These are phyloP conservation scores for Amphimallon solstitiale DNA, from an alignment of 2,888 invertebrate species.

Conservation along the genomic window DNA sequence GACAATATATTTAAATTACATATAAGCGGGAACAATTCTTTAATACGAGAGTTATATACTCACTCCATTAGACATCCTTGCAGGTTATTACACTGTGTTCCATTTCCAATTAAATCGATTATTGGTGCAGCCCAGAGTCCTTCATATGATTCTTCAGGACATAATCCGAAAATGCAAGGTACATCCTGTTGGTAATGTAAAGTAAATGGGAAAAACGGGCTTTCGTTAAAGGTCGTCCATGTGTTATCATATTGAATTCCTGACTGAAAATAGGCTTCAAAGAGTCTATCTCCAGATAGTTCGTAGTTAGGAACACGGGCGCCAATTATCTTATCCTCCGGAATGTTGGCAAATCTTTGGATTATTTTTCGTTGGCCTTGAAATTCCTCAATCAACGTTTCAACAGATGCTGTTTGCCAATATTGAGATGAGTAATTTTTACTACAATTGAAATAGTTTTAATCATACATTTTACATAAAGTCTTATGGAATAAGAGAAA, in stretches of 20 bases:
- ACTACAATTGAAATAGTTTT: too few relatives aligned
- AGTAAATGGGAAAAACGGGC: conserved; percentile 76
- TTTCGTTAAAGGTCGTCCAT: conserved; percentile 65
- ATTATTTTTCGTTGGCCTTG: conserved; percentile 57
- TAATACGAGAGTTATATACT: not conserved
- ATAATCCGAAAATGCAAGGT: conserved; percentile 65
- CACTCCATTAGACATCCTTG: conserved; percentile 29
- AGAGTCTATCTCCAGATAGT: conserved; percentile 68
- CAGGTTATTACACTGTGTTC: conserved; percentile 64
- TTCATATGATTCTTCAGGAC: conserved; percentile 68
- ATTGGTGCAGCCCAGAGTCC: conserved; percentile 77
- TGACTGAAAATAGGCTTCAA: conserved; percentile 66
- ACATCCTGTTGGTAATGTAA: conserved; percentile 68
- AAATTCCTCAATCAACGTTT: conserved; percentile 56
- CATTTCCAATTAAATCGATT: conserved; percentile 66
- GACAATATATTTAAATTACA: too few relatives aligned
- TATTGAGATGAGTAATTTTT: conserved; percentile 49
- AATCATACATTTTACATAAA: too few relatives aligned
- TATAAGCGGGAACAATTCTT: too few relatives aligned
- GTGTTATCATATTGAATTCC: conserved; percentile 71
- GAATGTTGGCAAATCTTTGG: conserved; percentile 59
- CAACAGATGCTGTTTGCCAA: conserved; percentile 55
- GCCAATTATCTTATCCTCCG: conserved; percentile 54
- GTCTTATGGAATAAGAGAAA: too few relatives aligned
- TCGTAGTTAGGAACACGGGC: conserved; percentile 65